Evolutionary conservation across 2,888 invertebrate species (phyloP), one percentile per base, ranked within the genome.

Genomic region (Cosmia pyralina): DNA sequence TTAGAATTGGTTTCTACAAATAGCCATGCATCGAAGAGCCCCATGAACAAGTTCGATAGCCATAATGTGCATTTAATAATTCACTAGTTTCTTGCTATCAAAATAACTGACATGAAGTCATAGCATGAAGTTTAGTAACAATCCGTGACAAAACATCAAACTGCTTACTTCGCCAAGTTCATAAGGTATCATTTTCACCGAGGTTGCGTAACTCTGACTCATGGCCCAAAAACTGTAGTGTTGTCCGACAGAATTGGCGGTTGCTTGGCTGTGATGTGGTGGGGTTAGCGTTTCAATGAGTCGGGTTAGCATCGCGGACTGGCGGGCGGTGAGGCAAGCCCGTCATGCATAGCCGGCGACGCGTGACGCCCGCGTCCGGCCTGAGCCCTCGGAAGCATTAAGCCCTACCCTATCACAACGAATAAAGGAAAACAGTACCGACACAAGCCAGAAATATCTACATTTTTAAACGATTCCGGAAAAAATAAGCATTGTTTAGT

Each of bases 291-390:
- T 87, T 87, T 77, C 68, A 87, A 88, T 86, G 82, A 85, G 88
- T 80, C 90, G 83, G 81, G 80, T 82, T 86, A 77, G 76, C 72
- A 73, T 75, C 79, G 82, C 80, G 59, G 67, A 52, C 76, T 78
- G 79, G 70, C 73, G 85, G 92, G 5, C 38, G 38, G 38, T 94
- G 94, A 92, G 90, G 94, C 93, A 94, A 94, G 91, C 89, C 77
- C 93, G 95, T 93, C 94, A 94, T 91, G 95, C 92, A 88, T 89
- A 90, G 90, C 84, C 92, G 90, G 87, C 93, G 92, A 89, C 86
- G 94, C 96, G 93, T 95, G 94, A 94, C 95, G 91, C 85, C 85
- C 77, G 91, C 94, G 93, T 95, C 95, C 95, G 94, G 92, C 87
- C 85, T 74, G 87, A 85, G 89, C 93, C 94, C 94, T 92, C 94